phyloP scores from a whole-genome alignment of 2,888 invertebrate genomes.

The Cotesia congregata region DNA sequence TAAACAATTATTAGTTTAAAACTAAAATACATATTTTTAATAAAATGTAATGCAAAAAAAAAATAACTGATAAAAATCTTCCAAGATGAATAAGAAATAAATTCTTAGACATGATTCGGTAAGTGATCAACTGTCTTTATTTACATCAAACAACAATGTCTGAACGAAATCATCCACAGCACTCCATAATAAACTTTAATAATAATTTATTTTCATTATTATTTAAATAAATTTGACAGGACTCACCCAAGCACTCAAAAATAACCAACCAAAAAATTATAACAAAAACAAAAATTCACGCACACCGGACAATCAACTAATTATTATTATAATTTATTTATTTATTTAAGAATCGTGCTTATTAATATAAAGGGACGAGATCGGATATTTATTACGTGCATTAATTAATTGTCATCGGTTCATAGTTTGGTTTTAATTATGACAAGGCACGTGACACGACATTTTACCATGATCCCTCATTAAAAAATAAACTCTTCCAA shows the following conservation, averaged over 20 bases:
- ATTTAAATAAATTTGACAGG: conserved; percentile 29
- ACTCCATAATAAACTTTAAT: conserved; percentile 31
- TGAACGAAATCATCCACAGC: conserved; percentile 55
- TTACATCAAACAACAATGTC: conserved; percentile 61
- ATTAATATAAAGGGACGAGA: conserved; percentile 46
- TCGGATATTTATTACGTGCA: conserved; percentile 41
- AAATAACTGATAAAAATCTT: no score
- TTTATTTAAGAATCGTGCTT: conserved; percentile 2
- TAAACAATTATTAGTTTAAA: no score
- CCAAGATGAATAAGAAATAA: no score
- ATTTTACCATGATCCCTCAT: conserved; percentile 11
- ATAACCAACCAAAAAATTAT: conserved; percentile 17
- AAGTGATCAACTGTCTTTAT: conserved; percentile 57
- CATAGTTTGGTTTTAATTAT: conserved; percentile 19
- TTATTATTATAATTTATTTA: conserved; percentile 5
- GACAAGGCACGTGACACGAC: conserved; percentile 48
- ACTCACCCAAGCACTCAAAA: conserved; percentile 32
- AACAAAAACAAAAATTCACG: conserved; percentile 9
- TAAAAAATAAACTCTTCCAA: background rate
- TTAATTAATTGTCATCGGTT: conserved; percentile 35
- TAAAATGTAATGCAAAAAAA: no score
- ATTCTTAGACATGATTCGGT: background rate
- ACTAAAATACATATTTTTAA: no score
- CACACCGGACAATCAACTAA: conserved; percentile 17
- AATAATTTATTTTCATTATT: background rate